These are phyloP conservation scores for Pterois miles DNA, from an alignment of 2,797 vertebrate genomes.

Conservation along the genomic window DNA sequence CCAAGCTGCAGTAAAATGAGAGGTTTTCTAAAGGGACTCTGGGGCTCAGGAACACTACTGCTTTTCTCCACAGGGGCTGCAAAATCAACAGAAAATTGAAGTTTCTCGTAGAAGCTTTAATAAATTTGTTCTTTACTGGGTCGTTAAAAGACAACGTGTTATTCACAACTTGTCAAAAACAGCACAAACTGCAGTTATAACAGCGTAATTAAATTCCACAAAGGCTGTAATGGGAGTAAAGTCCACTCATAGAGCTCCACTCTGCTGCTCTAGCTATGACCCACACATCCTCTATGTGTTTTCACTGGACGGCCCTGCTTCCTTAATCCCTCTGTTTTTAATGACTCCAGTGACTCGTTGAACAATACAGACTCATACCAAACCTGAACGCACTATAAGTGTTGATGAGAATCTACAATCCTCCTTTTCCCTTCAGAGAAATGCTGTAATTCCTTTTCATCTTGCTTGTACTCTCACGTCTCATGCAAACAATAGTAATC, in stretches of 20 bases:
- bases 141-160: background rate
- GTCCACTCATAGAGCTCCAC: background rate
- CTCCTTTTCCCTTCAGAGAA: conserved; percentile 14
- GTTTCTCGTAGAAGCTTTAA: background rate
- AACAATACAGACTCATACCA: background rate
- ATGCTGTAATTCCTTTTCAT: background rate
- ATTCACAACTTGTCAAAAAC: background rate
- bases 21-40: background rate
- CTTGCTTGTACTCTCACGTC: background rate
- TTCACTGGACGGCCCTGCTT: conserved; percentile 61
- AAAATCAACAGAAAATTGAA: background rate
- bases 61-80: too few species aligned
- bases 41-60: too few species aligned
- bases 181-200: background rate
- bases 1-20: background rate
- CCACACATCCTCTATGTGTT: conserved; percentile 65
- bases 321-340: conserved; percentile 53
- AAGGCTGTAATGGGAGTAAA: conserved; percentile 29
- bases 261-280: conserved; percentile 14
- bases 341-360: conserved; percentile 10
- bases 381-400: background rate
- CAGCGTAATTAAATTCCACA: conserved; percentile 4
- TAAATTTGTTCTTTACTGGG: background rate
- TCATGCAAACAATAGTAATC: background rate
- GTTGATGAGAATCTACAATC: background rate